Percentiles rank a stretch among this genome's conserved stretches.
Evolutionary conservation across 1,140 invertebrate genomes (phyloP).

Genomic region (Pachypsylla venusta): DNA sequence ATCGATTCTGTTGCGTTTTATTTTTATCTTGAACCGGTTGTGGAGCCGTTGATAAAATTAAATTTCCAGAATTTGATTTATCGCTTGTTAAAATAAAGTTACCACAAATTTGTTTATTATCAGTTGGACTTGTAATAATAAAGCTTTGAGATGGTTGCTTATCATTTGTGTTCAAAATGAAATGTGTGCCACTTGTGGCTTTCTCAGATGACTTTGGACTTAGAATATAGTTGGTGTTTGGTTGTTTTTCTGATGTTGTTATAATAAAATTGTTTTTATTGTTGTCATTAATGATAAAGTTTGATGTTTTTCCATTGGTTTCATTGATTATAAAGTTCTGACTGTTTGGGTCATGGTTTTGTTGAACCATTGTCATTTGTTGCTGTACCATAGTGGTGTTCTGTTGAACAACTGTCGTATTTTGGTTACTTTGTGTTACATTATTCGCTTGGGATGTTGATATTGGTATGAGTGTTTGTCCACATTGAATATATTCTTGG

Average conservation of each 20-base stretch:
- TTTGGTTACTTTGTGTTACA: slow-evolving; percentile 34
- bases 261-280: slow-evolving; percentile 25
- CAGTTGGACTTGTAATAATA: slow-evolving; percentile 21
- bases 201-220: slow-evolving; percentile 22
- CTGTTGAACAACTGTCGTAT: slow-evolving; percentile 35
- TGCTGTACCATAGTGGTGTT: slow-evolving; percentile 53
- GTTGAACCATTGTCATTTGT: slow-evolving; percentile 52
- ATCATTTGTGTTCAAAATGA: slow-evolving; percentile 22
- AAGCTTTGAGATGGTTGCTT: slow-evolving; percentile 20
- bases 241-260: slow-evolving; percentile 22
- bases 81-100: slow-evolving; percentile 19
- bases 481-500: slow-evolving; percentile 49
- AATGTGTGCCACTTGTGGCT: slow-evolving; percentile 16
- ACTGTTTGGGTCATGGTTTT: slow-evolving; percentile 37
- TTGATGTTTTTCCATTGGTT: neutral
- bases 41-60: slow-evolving; percentile 20
- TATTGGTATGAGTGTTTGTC: slow-evolving; percentile 15
- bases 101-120: slow-evolving; percentile 16
- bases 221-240: slow-evolving; percentile 24
- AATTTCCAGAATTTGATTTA: slow-evolving; percentile 20
- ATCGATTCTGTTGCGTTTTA: slow-evolving; percentile 15
- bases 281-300: slow-evolving; percentile 18
- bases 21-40: slow-evolving; percentile 29
- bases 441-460: slow-evolving; percentile 17
- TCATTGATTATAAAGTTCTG: slow-evolving; percentile 10